phyloP scores from a whole-genome alignment of 92 coral and sea anemone species.

The Meandrina meandrites region DNA sequence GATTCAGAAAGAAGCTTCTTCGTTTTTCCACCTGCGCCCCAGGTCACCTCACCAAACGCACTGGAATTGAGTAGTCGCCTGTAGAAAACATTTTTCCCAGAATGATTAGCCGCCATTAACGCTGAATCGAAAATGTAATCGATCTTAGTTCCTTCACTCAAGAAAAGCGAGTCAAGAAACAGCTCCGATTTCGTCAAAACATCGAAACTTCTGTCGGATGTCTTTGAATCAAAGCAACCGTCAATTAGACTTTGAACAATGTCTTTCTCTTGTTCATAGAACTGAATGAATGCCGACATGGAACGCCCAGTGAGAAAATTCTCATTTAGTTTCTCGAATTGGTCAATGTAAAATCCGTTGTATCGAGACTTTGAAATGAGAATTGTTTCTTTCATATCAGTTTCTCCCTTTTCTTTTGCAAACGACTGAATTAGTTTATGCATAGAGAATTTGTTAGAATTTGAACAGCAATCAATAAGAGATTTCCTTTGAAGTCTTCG shows the following conservation, averaged over 20 bases:
- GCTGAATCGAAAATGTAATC: slow-evolving; percentile 21
- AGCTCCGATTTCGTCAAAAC: slow-evolving; percentile 31
- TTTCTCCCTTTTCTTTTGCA: slow-evolving; percentile 31
- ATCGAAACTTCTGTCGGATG: background rate
- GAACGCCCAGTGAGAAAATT: slow-evolving; percentile 31
- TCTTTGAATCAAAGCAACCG: background rate
- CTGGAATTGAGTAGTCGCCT: background rate
- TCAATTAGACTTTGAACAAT: background rate
- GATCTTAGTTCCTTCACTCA: background rate
- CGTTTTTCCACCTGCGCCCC: background rate
- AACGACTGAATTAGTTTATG: slow-evolving; percentile 46
- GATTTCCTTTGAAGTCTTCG: slow-evolving; percentile 30
- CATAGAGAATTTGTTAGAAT: background rate
- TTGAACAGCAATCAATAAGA: slow-evolving; percentile 11
- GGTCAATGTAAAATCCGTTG: slow-evolving; percentile 6
- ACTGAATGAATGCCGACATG: slow-evolving; percentile 13
- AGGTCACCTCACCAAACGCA: background rate
- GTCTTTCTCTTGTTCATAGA: slow-evolving; percentile 18
- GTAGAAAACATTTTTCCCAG: background rate
- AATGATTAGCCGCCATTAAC: background rate
- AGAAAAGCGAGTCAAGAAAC: background rate
- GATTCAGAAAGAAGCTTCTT: background rate
- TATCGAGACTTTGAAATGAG: slow-evolving; percentile 16
- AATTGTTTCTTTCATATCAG: slow-evolving; percentile 20
- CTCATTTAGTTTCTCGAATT: slow-evolving; percentile 10